phyloP scores from a whole-genome alignment of 2,113 vertebrate genomes.

The Colossoma macropomum region DNA sequence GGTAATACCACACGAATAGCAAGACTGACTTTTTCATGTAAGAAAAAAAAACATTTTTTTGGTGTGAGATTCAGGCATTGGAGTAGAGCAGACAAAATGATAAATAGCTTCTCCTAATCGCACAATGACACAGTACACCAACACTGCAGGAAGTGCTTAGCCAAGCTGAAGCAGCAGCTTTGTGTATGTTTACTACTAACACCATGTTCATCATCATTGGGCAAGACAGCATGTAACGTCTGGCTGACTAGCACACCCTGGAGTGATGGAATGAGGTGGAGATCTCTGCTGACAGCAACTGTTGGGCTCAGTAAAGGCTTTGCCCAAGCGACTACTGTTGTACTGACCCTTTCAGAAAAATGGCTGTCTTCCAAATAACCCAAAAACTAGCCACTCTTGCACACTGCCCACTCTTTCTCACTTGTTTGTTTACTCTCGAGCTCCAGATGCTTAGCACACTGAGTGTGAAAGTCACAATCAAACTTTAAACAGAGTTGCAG shows the following conservation, averaged over 20 bases:
- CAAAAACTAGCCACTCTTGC: not conserved
- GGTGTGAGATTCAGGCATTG: not conserved
- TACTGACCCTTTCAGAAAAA: slow-evolving; percentile 24
- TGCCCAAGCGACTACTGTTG: not conserved
- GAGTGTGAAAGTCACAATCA: not conserved
- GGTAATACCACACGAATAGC: not conserved
- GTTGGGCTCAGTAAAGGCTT: slow-evolving; percentile 2
- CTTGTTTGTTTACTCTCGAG: slow-evolving; percentile 20
- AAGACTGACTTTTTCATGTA: not conserved
- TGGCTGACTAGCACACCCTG: not conserved
- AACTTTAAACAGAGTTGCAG: not conserved
- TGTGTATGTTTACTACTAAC: slow-evolving; percentile 15
- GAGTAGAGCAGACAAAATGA: slow-evolving; percentile 10
- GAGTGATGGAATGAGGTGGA: slow-evolving; percentile 48
- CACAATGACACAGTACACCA: slow-evolving; percentile 38
- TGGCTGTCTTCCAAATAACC: slow-evolving; percentile 13
- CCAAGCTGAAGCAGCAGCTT: slow-evolving; percentile 26
- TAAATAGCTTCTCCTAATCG: slow-evolving; percentile 23
- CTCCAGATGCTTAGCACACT: slow-evolving; percentile 8
- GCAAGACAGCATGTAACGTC: slow-evolving; percentile 27
- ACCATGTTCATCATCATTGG: slow-evolving; percentile 32
- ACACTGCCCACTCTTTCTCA: not conserved
- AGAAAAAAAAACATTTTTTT: not conserved
- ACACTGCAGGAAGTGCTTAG: slow-evolving; percentile 23
- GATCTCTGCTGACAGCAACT: slow-evolving; percentile 43